phyloP scores from a whole-genome alignment of 2,113 vertebrate species.

The Isurus oxyrinchus region DNA sequence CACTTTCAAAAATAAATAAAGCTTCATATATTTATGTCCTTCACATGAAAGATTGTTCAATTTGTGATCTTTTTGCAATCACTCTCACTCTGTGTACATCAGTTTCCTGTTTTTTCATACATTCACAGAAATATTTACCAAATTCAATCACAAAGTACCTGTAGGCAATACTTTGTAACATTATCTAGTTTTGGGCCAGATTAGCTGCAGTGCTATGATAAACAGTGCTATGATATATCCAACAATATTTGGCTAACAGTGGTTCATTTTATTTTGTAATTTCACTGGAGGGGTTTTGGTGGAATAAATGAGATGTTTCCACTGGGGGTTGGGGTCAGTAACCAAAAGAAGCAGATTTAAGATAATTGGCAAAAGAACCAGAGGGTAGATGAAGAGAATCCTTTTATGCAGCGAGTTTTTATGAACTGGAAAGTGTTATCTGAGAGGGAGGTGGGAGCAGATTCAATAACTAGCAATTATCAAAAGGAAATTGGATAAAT shows the following conservation, averaged over 20 bases:
- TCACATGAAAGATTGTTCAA: neutral
- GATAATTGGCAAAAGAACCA: neutral
- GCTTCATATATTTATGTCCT: neutral
- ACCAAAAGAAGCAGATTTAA: no score
- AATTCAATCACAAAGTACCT: neutral
- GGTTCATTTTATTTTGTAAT: no score
- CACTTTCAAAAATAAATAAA: neutral
- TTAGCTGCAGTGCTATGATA: neutral
- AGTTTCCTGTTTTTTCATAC: neutral
- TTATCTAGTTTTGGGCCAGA: neutral
- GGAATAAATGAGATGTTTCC: no score
- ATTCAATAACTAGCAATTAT: no score
- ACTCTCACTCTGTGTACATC: neutral
- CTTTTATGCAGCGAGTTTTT: neutral
- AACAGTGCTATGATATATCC: neutral
- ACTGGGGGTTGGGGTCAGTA: no score
- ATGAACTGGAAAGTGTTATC: no score
- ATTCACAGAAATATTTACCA: neutral
- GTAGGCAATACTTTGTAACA: neutral
- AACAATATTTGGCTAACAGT: neutral
- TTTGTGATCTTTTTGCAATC: neutral
- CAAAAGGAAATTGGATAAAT: no score
- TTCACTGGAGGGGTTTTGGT: no score
- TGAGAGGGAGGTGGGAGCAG: no score
- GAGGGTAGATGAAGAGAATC: neutral